phyloP scores from a whole-genome alignment of 30 jellyfish, hydroid and myxozoan species.

The Aurelia sp. region DNA sequence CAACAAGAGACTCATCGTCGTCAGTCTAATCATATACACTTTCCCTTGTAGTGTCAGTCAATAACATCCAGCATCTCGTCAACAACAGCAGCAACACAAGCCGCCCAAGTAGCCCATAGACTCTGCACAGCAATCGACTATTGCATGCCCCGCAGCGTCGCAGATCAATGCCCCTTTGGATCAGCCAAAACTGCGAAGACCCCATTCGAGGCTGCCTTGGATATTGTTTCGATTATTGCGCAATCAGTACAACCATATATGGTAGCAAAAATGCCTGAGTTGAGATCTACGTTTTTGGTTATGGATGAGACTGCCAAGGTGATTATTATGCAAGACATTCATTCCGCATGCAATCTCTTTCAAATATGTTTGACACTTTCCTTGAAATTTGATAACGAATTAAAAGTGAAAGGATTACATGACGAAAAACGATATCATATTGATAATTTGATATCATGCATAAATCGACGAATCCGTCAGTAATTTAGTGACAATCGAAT shows the following conservation, averaged over 20 bases:
- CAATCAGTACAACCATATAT: slow-evolving; percentile 6
- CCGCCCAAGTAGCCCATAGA: background rate
- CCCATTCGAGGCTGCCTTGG: slow-evolving; percentile 8
- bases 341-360: background rate
- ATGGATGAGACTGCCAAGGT: slow-evolving; percentile 21
- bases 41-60: background rate
- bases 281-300: slow-evolving; percentile 21
- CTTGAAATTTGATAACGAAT: no score
- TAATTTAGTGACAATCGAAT: no score
- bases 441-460: no score
- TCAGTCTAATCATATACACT: no score
- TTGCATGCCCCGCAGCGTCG: background rate
- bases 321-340: background rate
- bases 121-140: slow-evolving; percentile 6
- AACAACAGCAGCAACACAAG: slow-evolving; percentile 1
- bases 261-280: background rate
- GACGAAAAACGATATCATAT: no score
- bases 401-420: no score
- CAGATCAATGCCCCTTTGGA: slow-evolving; percentile 11
- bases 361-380: no score
- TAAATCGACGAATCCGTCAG: no score
- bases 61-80: background rate
- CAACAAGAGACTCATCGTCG: no score
- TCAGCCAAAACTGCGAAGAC: background rate
- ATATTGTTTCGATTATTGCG: background rate